Evolutionary conservation across 2,113 vertebrate genomes (phyloP), one percentile per base, ranked within the genome.

Genomic region (Antennarius striatus): DNA sequence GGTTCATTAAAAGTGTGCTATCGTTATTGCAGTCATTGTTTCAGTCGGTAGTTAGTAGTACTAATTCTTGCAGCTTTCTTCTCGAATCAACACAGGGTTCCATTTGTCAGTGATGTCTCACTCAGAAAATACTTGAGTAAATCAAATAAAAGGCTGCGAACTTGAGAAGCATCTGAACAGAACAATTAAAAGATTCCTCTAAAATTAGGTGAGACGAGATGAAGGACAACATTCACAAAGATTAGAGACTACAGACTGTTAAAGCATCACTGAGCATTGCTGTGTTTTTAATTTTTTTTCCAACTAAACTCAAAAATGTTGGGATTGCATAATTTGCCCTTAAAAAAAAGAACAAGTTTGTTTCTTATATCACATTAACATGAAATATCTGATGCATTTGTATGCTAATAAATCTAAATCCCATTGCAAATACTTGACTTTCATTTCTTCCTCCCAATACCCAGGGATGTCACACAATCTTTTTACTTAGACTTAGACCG

Each of bases 1-100:
- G 47, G 57, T 49, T 79, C 16, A 80, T 80, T 71, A 72, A 81
- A 83, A 68, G 17, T 48, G 36, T 52, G 32, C 11, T n/a, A 64
- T 75, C 28, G 16, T 51, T 51, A 39, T 49, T 69, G 28, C 22
- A 40, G 64, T 64, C 39, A 65, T 63, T 78, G 64, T 69, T 72
- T 66, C 54, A 0, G 0, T 57, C 36, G 36, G 1, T 73, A 48
- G 77, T 75, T 65, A 72, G 42, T 36, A 14, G 17, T 68, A 42
- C 60, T 58, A 28, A 71, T 62, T 58, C 14, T 56, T 10, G 29
- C 63, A n/a, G 30, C 10, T 58, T 47, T 62, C 53, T 46, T 49
- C 16, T 70, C 49, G 56, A 55, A 66, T 76, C 28, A 45, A 22
- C 16, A 17, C 54, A 45, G 56, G 62, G 58, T 22, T 56, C 58